A percentile compares a stretch with the other conserved stretches of the same genome.
These are phyloP conservation scores for Microctonus aethiopoides DNA, from an alignment of 2,888 invertebrate genomes.

Conservation along the genomic window DNA sequence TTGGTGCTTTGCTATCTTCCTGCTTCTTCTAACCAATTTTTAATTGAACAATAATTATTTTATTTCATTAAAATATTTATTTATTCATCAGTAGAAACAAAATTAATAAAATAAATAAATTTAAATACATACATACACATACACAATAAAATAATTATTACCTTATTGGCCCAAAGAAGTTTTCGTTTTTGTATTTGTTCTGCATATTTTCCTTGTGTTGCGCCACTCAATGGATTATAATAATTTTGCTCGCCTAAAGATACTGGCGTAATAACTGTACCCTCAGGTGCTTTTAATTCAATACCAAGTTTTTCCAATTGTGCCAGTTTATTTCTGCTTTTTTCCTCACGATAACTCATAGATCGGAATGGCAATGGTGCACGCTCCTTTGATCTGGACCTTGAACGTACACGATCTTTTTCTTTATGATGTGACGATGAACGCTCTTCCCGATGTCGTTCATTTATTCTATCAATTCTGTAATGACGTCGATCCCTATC, in stretches of 20 bases:
- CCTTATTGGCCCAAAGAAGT: constrained; percentile 89
- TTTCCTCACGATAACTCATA: constrained; percentile 64
- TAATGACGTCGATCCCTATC: constrained; percentile 59
- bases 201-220: constrained; percentile 82
- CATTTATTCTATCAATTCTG: constrained; percentile 60
- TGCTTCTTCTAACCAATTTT: constrained; percentile 51
- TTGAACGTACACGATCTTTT: constrained; percentile 60
- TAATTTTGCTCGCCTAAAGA: constrained; percentile 71
- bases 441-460: constrained; percentile 59
- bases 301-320: constrained; percentile 69
- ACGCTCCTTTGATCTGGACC: constrained; percentile 61
- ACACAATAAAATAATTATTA: constrained; percentile 42
- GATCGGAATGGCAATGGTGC: constrained; percentile 50
- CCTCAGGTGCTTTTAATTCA: constrained; percentile 60
- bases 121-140: too few relatives aligned
- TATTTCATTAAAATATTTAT: constrained; percentile 40
- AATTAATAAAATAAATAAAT: constrained; percentile 24
- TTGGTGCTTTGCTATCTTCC: constrained; percentile 61
- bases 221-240: constrained; percentile 79
- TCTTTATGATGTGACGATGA: constrained; percentile 56
- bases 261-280: constrained; percentile 43
- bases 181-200: constrained; percentile 90
- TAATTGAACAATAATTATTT: background rate
- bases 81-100: background rate
- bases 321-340: constrained; percentile 66